phyloP scores from a whole-genome alignment of 2,797 vertebrate species.

The Somateria mollissima region DNA sequence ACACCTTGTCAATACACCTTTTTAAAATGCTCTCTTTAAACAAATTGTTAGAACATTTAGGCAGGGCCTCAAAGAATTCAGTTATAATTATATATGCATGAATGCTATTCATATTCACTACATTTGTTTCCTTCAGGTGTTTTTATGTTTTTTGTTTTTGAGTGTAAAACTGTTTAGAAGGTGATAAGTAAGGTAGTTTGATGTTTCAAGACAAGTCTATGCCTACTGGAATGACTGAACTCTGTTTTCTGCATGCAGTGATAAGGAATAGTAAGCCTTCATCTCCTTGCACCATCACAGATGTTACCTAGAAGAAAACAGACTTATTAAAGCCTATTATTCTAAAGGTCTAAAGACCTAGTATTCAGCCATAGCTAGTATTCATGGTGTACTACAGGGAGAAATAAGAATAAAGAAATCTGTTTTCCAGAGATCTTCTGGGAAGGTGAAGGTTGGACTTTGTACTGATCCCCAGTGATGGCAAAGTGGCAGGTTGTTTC shows the following conservation, averaged over 20 bases:
- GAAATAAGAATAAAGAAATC: constrained; percentile 53
- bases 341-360: too few species aligned
- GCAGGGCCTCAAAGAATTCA: constrained; percentile 41
- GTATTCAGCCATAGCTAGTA: constrained; percentile 64
- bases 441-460: constrained; percentile 67
- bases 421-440: constrained; percentile 62
- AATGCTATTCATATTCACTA: constrained; percentile 12
- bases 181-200: constrained; percentile 39
- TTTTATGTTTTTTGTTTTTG: neutral
- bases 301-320: constrained; percentile 24
- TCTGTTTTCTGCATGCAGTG: constrained; percentile 16
- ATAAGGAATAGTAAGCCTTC: constrained; percentile 60
- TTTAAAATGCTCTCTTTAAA: neutral
- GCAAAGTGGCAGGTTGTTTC: constrained; percentile 61
- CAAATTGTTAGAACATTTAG: constrained; percentile 10
- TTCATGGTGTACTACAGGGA: neutral
- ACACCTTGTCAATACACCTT: neutral
- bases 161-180: constrained; percentile 9
- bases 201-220: constrained; percentile 36
- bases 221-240: constrained; percentile 30
- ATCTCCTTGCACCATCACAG: constrained; percentile 48
- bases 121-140: constrained; percentile 29
- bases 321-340: constrained; percentile 5
- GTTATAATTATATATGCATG: neutral
- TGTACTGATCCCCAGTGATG: constrained; percentile 60